phyloP scores from a whole-genome alignment of 2,113 vertebrate genomes.

The Aegypius monachus region DNA sequence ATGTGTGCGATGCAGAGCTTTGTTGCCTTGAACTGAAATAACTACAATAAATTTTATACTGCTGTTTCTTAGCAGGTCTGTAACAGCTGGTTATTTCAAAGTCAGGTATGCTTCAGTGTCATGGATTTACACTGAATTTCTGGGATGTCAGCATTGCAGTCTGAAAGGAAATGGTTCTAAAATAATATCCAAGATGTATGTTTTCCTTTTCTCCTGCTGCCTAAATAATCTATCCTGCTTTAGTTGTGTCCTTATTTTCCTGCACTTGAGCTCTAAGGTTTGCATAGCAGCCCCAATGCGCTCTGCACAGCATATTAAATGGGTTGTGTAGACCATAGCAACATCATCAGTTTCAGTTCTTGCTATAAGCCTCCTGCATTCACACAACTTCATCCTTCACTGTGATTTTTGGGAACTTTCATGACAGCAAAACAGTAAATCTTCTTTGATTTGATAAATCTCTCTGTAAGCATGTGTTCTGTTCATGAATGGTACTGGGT shows the following conservation, averaged over 20 bases:
- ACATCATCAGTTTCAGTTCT: not conserved
- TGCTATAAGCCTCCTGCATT: not conserved
- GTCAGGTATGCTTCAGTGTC: not conserved
- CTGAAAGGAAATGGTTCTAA: not conserved
- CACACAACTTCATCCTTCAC: not conserved
- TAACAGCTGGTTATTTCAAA: not conserved
- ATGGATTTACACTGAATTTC: not conserved
- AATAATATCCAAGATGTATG: not conserved
- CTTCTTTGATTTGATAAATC: not conserved
- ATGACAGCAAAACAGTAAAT: not conserved
- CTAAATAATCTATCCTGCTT: not conserved
- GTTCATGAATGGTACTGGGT: not conserved
- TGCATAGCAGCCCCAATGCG: not conserved
- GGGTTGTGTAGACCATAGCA: not conserved
- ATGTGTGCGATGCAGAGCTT: not conserved
- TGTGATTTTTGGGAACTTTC: not conserved
- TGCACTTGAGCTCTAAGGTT: constrained; percentile 1
- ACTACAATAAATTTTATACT: not conserved
- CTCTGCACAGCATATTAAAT: not conserved
- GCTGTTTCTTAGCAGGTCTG: not conserved
- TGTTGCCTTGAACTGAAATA: not conserved
- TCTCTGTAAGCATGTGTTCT: not conserved
- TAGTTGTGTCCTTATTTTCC: not conserved
- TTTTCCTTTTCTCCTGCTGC: not conserved
- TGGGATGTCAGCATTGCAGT: not conserved